Percentiles rank a stretch among this genome's conserved stretches.
Evolutionary conservation across 2,113 vertebrate genomes (phyloP).

Genomic region (Porphyrio hochstetteri): DNA sequence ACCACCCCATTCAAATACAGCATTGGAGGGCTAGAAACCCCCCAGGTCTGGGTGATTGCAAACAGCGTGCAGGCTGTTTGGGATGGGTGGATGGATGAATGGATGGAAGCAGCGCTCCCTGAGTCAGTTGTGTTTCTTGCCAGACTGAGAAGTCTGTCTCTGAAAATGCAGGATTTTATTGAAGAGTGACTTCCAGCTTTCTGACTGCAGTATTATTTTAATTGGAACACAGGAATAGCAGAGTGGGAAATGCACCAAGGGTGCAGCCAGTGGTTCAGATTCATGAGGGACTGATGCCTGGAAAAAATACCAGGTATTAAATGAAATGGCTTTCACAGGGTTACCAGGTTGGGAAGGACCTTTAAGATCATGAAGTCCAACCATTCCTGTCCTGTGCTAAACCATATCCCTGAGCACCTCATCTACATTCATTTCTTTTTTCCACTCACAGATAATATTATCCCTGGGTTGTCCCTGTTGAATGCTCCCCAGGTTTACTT

Average conservation of each 20-base stretch:
- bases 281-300: neutral
- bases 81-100: neutral
- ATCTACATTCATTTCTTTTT: neutral
- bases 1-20: accelerated
- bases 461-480: neutral
- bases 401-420: too few species aligned
- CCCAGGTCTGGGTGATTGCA: neutral
- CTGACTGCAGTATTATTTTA: neutral
- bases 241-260: neutral
- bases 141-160: neutral
- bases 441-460: neutral
- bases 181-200: neutral
- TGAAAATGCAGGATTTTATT: neutral
- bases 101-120: neutral
- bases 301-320: neutral
- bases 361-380: too few species aligned
- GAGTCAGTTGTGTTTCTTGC: accelerated
- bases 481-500: neutral
- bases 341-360: too few species aligned
- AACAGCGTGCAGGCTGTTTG: neutral
- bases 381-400: too few species aligned
- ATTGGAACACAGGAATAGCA: neutral
- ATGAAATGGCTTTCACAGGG: neutral
- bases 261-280: neutral
- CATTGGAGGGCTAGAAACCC: neutral